Base-by-base conservation (phyloP, 1,140 invertebrate species). In the Trichomalopsis sarcophagae region DNA sequence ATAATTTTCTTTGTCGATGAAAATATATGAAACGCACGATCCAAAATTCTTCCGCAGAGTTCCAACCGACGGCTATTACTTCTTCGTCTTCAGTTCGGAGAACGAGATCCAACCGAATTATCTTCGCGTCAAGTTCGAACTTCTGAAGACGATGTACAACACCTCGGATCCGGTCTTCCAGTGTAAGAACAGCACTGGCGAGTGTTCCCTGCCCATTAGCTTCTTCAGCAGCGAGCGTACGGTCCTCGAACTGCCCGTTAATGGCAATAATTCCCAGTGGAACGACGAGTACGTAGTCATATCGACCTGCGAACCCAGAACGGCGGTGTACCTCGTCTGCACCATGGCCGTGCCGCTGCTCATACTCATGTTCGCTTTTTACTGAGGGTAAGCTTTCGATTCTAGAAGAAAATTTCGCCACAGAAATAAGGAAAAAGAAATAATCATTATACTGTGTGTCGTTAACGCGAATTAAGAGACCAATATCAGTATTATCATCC, bases 31-130 rank as follows among this genome's bases (percentile, higher is more conserved):
- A 9, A 50, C 13, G 40, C 30, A 79, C 7, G 33, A 23, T 21
- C 5, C n/a, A 21, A 17, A 30, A 36, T 79, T 40, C 87, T 86
- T 75, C 87, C 91, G 30, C 88, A 95, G 95, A 85, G 95, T 97
- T 0, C 95, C 96, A 66, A 93, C 93, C 2, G 96, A 96, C 87
- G 96, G 96, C 30, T 97, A 97, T 89, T 97, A 97, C 87, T 97
- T 97, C 91, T 97, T 97, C 90, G 95, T 97, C 0, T 97, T 97
- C 93, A 96, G 96, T 89, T 97, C 96, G 21, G 96, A 97, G 89
- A 97, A 97, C 89, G 96, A 97, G 89, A 94, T 96, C 1, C 95
- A 96, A 89, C 92, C 94, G 21, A 96, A 96, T 91, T 96, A 94
- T 89, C 93, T 96, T 47, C 90, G 94, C 17, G 95, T 96, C 9